phyloP scores from a whole-genome alignment of 2,113 vertebrate genomes.

The Sylvietta virens region DNA sequence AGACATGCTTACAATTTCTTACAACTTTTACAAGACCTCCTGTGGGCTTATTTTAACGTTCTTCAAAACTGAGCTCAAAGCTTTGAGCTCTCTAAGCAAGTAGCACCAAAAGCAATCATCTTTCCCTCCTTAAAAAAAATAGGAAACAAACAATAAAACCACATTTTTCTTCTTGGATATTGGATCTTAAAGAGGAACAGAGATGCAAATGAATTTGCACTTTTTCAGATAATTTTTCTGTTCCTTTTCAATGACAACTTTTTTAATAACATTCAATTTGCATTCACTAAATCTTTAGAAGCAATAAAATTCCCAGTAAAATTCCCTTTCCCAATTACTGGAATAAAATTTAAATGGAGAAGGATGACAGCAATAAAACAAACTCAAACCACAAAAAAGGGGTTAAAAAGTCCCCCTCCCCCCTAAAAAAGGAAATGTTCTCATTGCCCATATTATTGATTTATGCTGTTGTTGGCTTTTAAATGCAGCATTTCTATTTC shows the following conservation, averaged over 20 bases:
- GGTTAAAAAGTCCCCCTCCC: not conserved
- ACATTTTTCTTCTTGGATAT: not conserved
- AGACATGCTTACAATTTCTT: constrained; percentile 48
- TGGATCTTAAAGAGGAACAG: not conserved
- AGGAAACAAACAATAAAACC: not conserved
- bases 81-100: not conserved
- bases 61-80: constrained; percentile 34
- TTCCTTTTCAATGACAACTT: not conserved
- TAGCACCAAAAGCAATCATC: not conserved
- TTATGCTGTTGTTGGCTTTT: constrained; percentile 13
- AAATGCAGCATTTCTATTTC: constrained; percentile 14
- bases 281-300: not conserved
- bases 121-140: not conserved
- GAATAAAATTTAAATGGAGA: not conserved
- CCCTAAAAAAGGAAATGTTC: not conserved
- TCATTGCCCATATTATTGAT: constrained; percentile 5
- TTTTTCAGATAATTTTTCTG: not conserved
- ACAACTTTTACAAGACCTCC: constrained; percentile 61
- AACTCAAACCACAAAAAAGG: not conserved
- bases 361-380: not conserved
- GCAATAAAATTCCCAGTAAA: not conserved
- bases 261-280: not conserved
- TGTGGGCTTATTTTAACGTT: constrained; percentile 13
- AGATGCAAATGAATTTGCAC: not conserved
- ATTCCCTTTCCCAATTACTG: not conserved